Conservation (phyloP, 2,797 vertebrate genomes). For the Coregonus suidteri region DNA sequence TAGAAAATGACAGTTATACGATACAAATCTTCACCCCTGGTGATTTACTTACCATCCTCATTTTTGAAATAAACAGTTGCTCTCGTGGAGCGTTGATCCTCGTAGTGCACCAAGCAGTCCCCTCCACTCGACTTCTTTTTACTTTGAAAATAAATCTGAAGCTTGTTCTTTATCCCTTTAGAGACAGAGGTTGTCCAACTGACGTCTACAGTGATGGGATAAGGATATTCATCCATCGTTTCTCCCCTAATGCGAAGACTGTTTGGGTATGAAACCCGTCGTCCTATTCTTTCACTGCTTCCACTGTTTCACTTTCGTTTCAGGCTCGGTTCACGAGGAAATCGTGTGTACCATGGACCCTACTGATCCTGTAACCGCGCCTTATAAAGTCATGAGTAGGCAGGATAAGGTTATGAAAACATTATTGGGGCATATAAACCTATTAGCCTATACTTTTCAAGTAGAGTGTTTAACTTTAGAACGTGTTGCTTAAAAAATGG, state of each 20-base stretch:
- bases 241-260: background rate
- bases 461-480: no score
- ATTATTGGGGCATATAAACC: no score
- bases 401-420: no score
- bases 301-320: conserved; percentile 33
- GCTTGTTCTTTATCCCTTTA: conserved; percentile 59
- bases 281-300: background rate
- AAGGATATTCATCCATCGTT: conserved; percentile 39
- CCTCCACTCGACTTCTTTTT: conserved; percentile 69
- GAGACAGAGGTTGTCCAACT: conserved; percentile 44
- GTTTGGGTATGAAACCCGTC: background rate
- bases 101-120: conserved; percentile 63
- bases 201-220: conserved; percentile 59
- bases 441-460: no score
- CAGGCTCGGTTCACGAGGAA: background rate
- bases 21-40: conserved; percentile 15
- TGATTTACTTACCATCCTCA: conserved; percentile 56
- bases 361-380: no score
- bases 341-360: background rate
- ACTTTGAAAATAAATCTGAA: conserved; percentile 73
- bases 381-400: no score
- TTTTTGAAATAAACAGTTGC: conserved; percentile 60
- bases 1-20: no score
- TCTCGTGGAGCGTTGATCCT: conserved; percentile 28
- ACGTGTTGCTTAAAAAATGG: no score